Conservation (phyloP, 2,797 vertebrate species). For the Vireo griseus region DNA sequence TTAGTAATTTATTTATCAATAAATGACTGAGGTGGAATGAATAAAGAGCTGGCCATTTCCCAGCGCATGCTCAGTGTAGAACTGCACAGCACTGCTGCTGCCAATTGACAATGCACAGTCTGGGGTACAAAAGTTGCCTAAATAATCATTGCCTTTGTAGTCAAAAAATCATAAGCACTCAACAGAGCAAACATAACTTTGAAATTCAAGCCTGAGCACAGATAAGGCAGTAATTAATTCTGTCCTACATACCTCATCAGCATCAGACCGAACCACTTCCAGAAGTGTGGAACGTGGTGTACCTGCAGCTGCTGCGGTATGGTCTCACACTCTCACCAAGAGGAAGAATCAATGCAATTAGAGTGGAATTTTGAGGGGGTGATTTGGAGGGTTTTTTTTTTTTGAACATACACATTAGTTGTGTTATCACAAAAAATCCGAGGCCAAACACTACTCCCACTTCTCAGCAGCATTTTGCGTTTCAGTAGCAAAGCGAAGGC, state of each 20-base stretch:
- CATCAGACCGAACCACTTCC: background rate
- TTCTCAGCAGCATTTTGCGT: background rate
- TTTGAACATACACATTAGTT: accelerated
- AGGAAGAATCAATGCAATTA: background rate
- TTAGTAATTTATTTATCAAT: background rate
- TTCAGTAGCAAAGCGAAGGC: background rate
- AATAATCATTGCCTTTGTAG: background rate
- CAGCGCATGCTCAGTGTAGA: background rate
- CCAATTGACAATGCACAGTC: background rate
- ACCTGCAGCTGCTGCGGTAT: accelerated
- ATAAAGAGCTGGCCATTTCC: background rate
- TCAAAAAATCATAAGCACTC: background rate
- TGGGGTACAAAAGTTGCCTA: background rate
- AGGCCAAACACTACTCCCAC: background rate
- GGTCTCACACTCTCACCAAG: background rate
- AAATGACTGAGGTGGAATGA: background rate
- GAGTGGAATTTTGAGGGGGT: background rate
- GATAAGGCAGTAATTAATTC: background rate
- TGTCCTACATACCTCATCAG: background rate
- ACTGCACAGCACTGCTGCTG: background rate
- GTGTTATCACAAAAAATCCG: background rate
- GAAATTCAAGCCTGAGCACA: background rate
- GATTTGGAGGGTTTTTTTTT: background rate
- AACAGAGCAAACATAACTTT: background rate
- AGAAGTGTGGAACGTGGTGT: background rate